Evolutionary conservation across 2,113 vertebrate species (phyloP), one percentile per base, ranked within the genome.

Genomic region (Kobus ellipsiprymnus): DNA sequence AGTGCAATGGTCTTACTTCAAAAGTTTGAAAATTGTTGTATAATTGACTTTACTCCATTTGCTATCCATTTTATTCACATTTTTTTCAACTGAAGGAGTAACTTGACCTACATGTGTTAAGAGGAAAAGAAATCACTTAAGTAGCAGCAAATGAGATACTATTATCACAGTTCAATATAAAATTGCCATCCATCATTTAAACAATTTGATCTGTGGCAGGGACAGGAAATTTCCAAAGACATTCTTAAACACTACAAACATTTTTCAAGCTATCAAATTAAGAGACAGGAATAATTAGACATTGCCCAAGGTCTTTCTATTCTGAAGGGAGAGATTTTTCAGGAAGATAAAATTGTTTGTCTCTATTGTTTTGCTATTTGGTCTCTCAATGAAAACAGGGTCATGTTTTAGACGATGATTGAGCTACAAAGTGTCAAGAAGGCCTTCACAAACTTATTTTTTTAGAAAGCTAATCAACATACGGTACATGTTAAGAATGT

Each of bases 71-170:
- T 85, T 94, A 95, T 80, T 97, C 97, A 87, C 36, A 4, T n/a
- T 87, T 85, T 90, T 98, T 95, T 85, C 90, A 46, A 87, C 74
- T 97, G 90, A 95, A 98, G 91, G 62, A 98, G 55, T 95, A 95
- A 97, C 94, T 94, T 98, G 97, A 98, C 98, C 97, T 98, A 93
- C 96, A 97, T 97, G 77, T 96, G 80, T 97, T 98, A 97, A 97
- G 93, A 97, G 96, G 62, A 87, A 97, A 95, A 92, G 87, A 98
- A 98, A 97, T 97, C 93, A 98, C 95, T 98, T 97, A 98, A 98
- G 97, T 87, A 96, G 90, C 87, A 92, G 95, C 81, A 98, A 98
- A 98, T 98, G 96, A 98, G 93, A 90, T 93, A 95, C 64, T 91
- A 96, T 98, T 97, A 98, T 97, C 97, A 95, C 57, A 55, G 95